Base-by-base conservation (phyloP, 2,113 vertebrate species). In the Sinocyclocheilus anophthalmus region DNA sequence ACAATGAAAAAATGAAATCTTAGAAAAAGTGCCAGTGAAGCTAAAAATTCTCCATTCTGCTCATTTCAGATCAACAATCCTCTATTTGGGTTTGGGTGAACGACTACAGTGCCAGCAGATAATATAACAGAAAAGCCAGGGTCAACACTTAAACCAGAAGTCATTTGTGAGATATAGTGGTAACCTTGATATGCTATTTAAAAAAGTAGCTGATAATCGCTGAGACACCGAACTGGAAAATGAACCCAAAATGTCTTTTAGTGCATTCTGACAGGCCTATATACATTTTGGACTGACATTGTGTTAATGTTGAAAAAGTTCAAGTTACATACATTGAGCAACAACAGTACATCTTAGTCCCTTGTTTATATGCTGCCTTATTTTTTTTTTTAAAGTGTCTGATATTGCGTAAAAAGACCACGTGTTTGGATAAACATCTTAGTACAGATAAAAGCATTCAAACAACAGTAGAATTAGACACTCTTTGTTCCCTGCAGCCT, bases 261-360 rank as follows among this genome's bases (percentile, higher is more conserved):
- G 94, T 94, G 93, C 93, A 94, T 92, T 90, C 90, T 88, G 86
- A 92, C 90, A 92, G 87, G 91, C 91, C 91, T 88, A 37, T 83
- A 90, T 88, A 18, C 87, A 88, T 90, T 90, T 76, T 90, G 86
- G 90, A 92, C 87, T 90, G 76, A 88, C 82, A 91, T 88, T 90
- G 89, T 88, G 75, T 86, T 84, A 91, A 89, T 90, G 79, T 89
- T 26, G 55, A 13, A 87, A 42, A 50, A 76, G 81, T 84, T 89
- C 81, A 86, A 79, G 83, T 79, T 39, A 88, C 87, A 75, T n/a
- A 88, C n/a, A 77, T 18, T 50, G 79, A 86, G 88, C 70, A 59
- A 84, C 57, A 48, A 82, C 45, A 79, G 81, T 76, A 75, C 50
- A 79, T 72, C 86, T 85, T 69, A 89, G 90, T 87, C 26, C 57